Evolutionary conservation across 2,888 invertebrate species (phyloP), one percentile per base, ranked within the genome.

Genomic region (Silvanus unidentatus): DNA sequence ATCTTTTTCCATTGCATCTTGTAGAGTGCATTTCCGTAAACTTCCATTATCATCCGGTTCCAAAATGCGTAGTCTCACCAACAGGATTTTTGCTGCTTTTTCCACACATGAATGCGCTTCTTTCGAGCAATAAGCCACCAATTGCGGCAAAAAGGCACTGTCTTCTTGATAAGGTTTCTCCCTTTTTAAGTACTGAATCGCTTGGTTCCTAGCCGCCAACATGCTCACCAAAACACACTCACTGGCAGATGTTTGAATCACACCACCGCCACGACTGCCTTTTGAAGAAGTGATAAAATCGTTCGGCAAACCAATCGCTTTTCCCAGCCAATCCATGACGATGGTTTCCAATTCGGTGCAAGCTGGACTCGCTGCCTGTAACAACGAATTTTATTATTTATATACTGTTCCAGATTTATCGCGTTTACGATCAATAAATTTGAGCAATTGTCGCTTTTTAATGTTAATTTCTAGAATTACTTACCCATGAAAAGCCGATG

Each of bases 401-500:
- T n/a, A n/a, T n/a, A n/a, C n/a, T n/a, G n/a, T n/a, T n/a, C n/a
- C n/a, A n/a, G n/a, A n/a, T n/a, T n/a, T n/a, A n/a, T n/a, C n/a
- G n/a, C n/a, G n/a, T n/a, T n/a, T n/a, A n/a, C n/a, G n/a, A n/a
- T n/a, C n/a, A n/a, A n/a, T n/a, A n/a, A n/a, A n/a, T n/a, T n/a
- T n/a, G n/a, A n/a, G n/a, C n/a, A n/a, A n/a, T n/a, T n/a, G n/a
- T n/a, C n/a, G n/a, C n/a, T n/a, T n/a, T n/a, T n/a, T n/a, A n/a
- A n/a, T 22, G 22, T 22, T 22, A 8, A 22, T 8, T 22, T 22
- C 4, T 22, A 22, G 22, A 22, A 22, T 22, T 22, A 22, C 63
- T 62, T 59, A 93, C 94, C 99, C 99, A 99, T 36, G 97, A 97
- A 74, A 99, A 99, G 65, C 99, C 99, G 60, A 98, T 90, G 71